Evolutionary conservation across 1,140 invertebrate species (phyloP), one percentile per base, ranked within the genome.

Genomic region (Cotesia typhae): DNA sequence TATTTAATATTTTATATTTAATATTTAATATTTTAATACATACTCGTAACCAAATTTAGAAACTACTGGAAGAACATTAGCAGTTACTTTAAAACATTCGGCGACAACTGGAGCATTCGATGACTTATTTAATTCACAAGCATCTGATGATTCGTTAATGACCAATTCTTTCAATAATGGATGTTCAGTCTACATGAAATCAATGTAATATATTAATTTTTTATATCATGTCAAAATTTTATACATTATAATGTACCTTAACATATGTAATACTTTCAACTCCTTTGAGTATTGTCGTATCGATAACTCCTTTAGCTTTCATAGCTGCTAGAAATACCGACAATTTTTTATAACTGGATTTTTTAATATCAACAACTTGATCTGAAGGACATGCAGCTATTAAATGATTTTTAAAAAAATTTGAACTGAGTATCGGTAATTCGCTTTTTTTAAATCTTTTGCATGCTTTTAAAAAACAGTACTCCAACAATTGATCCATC

Each of bases 271-370:
- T 74, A 70, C 84, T 87, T 71, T 89, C 85, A 10, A 91, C 90
- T 17, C 91, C 91, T 82, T 91, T 91, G 0, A 81, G 79, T 76
- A 89, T 85, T 61, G 88, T 88, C 6, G 91, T 88, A 65, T 86
- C 83, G 4, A 92, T 88, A 59, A 91, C 75, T 14, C 87, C 87
- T 75, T 87, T 83, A 14, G 82, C 78, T 70, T 87, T 84, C 88
- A 92, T 91, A 74, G 81, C 79, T 20, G 88, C 84, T 67, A 97
- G 84, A 84, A 96, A 96, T 64, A 92, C 92, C 6, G 94, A 93
- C 66, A 98, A 84, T 85, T 97, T 98, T 87, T 97, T 97, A 80
- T 92, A 95, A 17, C 90, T 92, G 10, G 95, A 94, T 82, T 96
- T 96, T 82, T 97, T 98, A 1, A 97, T 89, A 83, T 97, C 95